Evolutionary conservation across 1,140 invertebrate genomes (phyloP).

Genomic region (Ips typographus): DNA sequence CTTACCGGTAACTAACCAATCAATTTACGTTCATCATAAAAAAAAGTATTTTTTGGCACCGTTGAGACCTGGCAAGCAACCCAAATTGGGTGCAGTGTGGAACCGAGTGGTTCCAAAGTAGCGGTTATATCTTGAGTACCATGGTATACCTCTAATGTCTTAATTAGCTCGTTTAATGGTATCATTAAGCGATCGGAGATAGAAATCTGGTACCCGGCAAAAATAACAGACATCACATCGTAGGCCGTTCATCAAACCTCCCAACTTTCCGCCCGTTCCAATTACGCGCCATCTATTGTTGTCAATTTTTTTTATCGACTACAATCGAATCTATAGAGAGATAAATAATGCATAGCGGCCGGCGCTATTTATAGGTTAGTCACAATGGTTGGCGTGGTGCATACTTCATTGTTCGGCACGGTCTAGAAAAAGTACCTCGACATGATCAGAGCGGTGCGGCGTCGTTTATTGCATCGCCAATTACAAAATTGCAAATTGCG

Average conservation of each 20-base stretch:
- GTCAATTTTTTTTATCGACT: conserved; percentile 24
- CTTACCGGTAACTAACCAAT: too few species aligned
- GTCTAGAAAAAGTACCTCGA: conserved; percentile 22
- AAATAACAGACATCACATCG: background rate
- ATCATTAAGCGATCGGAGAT: too few species aligned
- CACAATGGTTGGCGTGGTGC: conserved; percentile 33
- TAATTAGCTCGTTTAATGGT: too few species aligned
- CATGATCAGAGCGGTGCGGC: conserved; percentile 20
- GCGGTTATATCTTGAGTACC: too few species aligned
- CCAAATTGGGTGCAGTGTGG: too few species aligned
- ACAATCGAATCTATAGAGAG: conserved; percentile 28
- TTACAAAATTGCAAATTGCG: conserved; percentile 6
- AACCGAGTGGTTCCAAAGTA: too few species aligned
- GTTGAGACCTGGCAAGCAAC: too few species aligned
- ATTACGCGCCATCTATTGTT: conserved; percentile 20
- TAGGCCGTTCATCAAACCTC: conserved; percentile 23
- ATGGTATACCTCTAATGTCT: too few species aligned
- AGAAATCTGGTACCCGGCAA: background rate
- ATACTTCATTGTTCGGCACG: conserved; percentile 28
- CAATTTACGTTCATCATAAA: too few species aligned
- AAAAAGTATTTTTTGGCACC: too few species aligned
- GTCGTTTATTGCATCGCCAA: conserved; percentile 22
- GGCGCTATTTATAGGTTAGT: conserved; percentile 35
- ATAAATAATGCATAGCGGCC: conserved; percentile 32
- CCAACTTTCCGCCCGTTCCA: conserved; percentile 27